A percentile compares a stretch with the other conserved stretches of the same genome.
phyloP scores from a whole-genome alignment of 2,888 invertebrate genomes.

The Tromatobia lineatoria region DNA sequence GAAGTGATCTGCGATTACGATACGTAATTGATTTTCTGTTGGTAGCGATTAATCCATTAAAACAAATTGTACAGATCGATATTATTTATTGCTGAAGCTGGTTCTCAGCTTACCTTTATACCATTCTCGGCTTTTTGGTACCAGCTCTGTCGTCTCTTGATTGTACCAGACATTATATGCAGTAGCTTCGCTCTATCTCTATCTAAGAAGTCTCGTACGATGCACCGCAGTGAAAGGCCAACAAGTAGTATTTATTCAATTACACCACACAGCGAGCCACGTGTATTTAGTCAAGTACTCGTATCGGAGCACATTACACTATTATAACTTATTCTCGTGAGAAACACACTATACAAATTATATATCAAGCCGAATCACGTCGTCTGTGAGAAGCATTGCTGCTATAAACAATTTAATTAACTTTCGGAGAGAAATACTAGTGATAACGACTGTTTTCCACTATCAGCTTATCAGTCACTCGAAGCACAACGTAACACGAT shows the following conservation, averaged over 20 bases:
- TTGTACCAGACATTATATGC: constrained; percentile 70
- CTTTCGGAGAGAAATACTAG: neutral
- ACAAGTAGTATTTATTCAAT: constrained; percentile 61
- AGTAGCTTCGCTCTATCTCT: neutral
- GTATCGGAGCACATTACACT: constrained; percentile 35
- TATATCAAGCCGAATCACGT: constrained; percentile 6
- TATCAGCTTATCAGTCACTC: constrained; percentile 7
- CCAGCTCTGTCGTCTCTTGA: constrained; percentile 75
- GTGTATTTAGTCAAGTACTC: constrained; percentile 1
- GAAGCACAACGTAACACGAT: neutral
- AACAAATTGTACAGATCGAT: constrained; percentile 12
- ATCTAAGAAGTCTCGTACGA: constrained; percentile 25
- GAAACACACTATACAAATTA: constrained; percentile 24
- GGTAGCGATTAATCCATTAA: neutral
- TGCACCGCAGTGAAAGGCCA: constrained; percentile 46
- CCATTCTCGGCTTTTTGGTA: constrained; percentile 74
- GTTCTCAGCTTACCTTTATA: constrained; percentile 69
- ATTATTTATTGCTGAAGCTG: neutral
- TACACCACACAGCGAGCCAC: constrained; percentile 35
- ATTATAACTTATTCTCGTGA: constrained; percentile 31
- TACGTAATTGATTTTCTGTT: constrained; percentile 11
- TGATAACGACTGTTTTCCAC: constrained; percentile 15
- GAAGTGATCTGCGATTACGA: constrained; percentile 13
- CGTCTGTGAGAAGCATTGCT: neutral
- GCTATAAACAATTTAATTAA: constrained; percentile 1